phyloP scores from a whole-genome alignment of 1,140 invertebrate species.

The Holotrichia oblita region DNA sequence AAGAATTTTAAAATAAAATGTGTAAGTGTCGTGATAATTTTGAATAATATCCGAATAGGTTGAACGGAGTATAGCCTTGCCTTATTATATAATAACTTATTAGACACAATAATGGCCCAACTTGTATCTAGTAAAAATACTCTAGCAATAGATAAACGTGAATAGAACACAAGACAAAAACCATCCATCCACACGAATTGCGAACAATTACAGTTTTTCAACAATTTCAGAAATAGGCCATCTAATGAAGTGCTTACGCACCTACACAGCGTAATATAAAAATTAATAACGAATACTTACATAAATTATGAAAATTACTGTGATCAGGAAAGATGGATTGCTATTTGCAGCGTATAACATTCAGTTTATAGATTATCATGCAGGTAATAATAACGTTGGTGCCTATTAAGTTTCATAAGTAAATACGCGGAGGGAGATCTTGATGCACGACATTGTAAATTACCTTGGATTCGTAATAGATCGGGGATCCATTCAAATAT shows the following conservation, averaged over 20 bases:
- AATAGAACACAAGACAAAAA: neutral
- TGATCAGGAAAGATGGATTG: slow-evolving; percentile 44
- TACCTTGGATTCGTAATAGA: slow-evolving; percentile 43
- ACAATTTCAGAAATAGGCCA: slow-evolving; percentile 36
- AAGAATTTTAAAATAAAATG: no score
- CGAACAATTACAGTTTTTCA: slow-evolving; percentile 9
- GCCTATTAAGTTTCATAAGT: slow-evolving; percentile 58
- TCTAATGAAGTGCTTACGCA: slow-evolving; percentile 38
- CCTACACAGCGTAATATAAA: slow-evolving; percentile 24
- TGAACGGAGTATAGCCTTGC: no score
- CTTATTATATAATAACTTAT: no score
- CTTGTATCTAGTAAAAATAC: neutral
- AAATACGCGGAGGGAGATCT: slow-evolving; percentile 51
- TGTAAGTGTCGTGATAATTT: no score
- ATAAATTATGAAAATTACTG: slow-evolving; percentile 43
- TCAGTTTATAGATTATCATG: slow-evolving; percentile 55
- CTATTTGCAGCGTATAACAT: slow-evolving; percentile 49
- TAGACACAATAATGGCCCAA: neutral
- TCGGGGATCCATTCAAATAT: slow-evolving; percentile 33
- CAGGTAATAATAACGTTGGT: slow-evolving; percentile 55
- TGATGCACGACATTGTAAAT: slow-evolving; percentile 54
- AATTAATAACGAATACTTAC: slow-evolving; percentile 40
- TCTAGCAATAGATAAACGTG: neutral
- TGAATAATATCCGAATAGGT: no score
- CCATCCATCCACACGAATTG: slow-evolving; percentile 5